Evolutionary conservation across 2,888 invertebrate species (phyloP), one percentile per base, ranked within the genome.

Genomic region (Pristionchus mayeri): DNA sequence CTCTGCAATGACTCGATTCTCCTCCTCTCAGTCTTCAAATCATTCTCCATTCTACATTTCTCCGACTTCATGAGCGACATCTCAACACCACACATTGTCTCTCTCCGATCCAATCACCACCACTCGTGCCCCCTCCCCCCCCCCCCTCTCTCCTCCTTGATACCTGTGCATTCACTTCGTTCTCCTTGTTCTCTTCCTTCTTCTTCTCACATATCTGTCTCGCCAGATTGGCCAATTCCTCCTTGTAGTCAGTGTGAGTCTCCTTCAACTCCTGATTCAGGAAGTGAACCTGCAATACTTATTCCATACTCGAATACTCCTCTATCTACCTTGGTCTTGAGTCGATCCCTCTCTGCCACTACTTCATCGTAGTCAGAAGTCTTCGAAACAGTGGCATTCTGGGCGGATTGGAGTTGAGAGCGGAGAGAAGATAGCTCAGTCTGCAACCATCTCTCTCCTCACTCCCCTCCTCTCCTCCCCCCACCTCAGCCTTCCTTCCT

Each of bases 1-100:
- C 81, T 71, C 52, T 83, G 85, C 27, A 87, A 40, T 71, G 88
- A 86, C 6, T 88, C 87, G 9, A 87, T 11, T 30, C 87, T 84
- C 67, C 86, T 63, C 57, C 82, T 84, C 34, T 34, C 76, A 34
- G 63, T 63, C 37, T 76, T 54, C 50, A 80, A 30, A 44, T 76
- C 78, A 60, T 57, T 85, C 54, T 86, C 86, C 84, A 75, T 13
- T 71, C 84, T 71, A 30, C 16, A 27, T 54, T 71, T 84, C 71
- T 84, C 84, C 37, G 21, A 44, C 44, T 40, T 50, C 84, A 71
- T 21, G 4, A 57, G 76, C 34, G 85, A n/a, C 78, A 76, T 18
- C 83, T 83, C 11, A 34, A 80, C 9, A 7, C 3, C 34, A 11
- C 13, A 11, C 44, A 44, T 44, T 44, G 7, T 44, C 44, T 44